Base-by-base conservation (phyloP, 1,140 invertebrate genomes). In the Zelostemma sp. region DNA sequence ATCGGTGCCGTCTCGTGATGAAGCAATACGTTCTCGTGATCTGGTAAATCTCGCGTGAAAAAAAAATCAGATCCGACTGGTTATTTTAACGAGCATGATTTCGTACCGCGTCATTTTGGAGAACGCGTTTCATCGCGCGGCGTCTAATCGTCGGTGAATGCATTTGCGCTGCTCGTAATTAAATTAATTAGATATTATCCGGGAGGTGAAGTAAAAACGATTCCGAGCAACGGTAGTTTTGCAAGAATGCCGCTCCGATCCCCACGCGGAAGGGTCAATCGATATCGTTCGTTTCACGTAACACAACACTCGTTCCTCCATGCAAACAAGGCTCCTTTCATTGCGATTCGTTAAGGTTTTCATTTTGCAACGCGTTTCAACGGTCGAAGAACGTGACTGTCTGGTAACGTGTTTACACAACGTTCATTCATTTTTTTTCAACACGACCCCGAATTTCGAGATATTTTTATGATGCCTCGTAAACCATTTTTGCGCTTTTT, bases 341-440 rank as follows among this genome's bases (percentile, higher is more conserved):
- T 77, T 64, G 68, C 72, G 55, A 79, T 79, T 79, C 74, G 75
- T 72, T 59, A 67, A 40, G 73, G 55, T 69, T 76, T 74, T 78
- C 74, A 73, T 78, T 73, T 74, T 41, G 61, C 46, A 59, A 61
- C 51, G 67, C 62, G 66, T 47, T 75, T 71, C 68, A 57, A 65
- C 31, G 35, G 12, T 48, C 12, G 40, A 66, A 61, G 35, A 38
- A 38, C 35, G 21, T 25, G 21, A 25, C 21, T 25, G 21, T 25
- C 21, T 25, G 21, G 3, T 8, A 8, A 8, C 21, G 21, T 25
- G 8, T 25, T 25, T 25, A 25, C 21, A 25, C 21, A 25, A 25
- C 21, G 8, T 58, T 48, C 18, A 21, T 11, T 21, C 16, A 21
- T 9, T 25, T 21, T 15, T 53, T 60, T 50, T 47, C 57, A 40